Percentiles rank a stretch among this genome's conserved stretches.
Evolutionary conservation across 1,140 invertebrate genomes (phyloP).

Genomic region (Diachasmimorpha longicaudata): DNA sequence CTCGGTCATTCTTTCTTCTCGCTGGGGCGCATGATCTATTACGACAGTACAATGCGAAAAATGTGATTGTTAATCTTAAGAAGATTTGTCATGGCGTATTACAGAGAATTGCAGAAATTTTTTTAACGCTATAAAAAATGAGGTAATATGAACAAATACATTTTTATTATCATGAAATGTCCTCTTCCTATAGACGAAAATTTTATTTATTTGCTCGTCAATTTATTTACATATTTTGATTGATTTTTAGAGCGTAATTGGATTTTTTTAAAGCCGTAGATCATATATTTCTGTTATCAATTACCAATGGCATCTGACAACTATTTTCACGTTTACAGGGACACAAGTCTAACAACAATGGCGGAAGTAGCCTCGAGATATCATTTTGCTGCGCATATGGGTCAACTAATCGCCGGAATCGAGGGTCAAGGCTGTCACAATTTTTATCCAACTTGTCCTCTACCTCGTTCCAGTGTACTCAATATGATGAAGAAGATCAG

Average conservation of each 20-base stretch:
- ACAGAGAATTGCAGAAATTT: no score
- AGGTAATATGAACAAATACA: no score
- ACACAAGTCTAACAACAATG: slow-evolving; percentile 67
- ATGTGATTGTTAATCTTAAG: no score
- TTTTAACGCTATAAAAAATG: neutral
- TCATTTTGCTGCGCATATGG: slow-evolving; percentile 84
- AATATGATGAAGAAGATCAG: slow-evolving; percentile 73
- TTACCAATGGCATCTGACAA: neutral
- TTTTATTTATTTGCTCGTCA: no score
- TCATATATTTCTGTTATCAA: no score
- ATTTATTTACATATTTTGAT: no score
- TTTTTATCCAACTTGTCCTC: slow-evolving; percentile 74
- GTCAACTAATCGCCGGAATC: slow-evolving; percentile 74
- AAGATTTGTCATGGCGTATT: no score
- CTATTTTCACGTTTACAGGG: slow-evolving; percentile 57
- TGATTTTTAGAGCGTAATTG: no score
- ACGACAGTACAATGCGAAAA: neutral
- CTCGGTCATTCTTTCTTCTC: neutral
- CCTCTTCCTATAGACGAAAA: no score
- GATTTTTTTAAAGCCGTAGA: no score
- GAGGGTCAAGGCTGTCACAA: slow-evolving; percentile 76
- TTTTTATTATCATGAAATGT: no score
- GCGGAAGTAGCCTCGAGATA: slow-evolving; percentile 75
- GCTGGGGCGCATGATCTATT: neutral
- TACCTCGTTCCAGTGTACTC: slow-evolving; percentile 70